Conservation (phyloP, 2,888 invertebrate species). For the Lamproptera curius region DNA sequence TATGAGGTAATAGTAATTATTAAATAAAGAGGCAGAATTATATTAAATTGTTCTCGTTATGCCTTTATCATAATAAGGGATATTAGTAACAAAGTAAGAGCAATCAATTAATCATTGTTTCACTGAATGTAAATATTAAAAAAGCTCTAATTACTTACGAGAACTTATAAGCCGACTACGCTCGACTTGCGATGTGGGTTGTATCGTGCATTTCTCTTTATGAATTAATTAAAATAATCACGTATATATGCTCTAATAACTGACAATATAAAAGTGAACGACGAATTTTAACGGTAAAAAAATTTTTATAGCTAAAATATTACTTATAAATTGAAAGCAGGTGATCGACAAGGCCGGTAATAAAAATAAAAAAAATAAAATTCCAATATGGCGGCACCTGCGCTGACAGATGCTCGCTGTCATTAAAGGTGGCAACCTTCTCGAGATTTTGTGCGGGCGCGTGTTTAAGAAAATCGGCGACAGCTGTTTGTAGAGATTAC, state of each 20-base stretch:
- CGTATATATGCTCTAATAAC: conserved; percentile 16
- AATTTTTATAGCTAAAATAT: neutral
- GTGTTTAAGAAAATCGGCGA: conserved; percentile 39
- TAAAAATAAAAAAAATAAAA: conserved; percentile 46
- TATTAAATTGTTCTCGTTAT: no score
- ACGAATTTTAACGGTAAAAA: neutral
- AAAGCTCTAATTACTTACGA: neutral
- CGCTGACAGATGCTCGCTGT: conserved; percentile 57
- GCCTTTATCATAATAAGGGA: no score
- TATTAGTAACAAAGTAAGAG: no score
- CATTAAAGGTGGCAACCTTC: conserved; percentile 52
- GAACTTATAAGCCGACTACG: conserved; percentile 5
- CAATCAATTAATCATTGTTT: neutral
- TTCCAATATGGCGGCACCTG: conserved; percentile 60
- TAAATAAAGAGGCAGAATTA: no score
- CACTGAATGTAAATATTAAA: neutral
- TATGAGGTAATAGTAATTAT: no score
- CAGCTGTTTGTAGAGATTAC: conserved; percentile 49
- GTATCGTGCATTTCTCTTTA: neutral
- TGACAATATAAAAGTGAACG: conserved; percentile 4
- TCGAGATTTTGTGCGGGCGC: conserved; percentile 56
- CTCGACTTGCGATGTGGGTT: conserved; percentile 2
- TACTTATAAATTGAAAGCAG: conserved; percentile 21
- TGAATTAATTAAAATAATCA: conserved; percentile 13
- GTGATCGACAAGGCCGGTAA: conserved; percentile 23